Percentiles rank a stretch among this genome's conserved stretches.
Conservation (phyloP, 2,113 vertebrate species). For the Sinosuthora webbiana region DNA sequence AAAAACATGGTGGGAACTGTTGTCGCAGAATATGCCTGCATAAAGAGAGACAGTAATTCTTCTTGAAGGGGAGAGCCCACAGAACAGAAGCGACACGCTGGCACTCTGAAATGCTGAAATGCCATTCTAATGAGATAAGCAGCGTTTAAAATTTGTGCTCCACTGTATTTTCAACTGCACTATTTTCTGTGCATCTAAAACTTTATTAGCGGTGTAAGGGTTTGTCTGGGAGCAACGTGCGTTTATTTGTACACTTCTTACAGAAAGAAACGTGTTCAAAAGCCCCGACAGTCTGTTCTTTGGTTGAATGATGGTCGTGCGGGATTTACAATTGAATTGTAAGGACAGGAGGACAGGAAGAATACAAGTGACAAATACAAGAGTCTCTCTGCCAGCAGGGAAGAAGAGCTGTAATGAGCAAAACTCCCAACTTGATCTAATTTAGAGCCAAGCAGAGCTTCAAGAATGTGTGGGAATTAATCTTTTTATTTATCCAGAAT, state of each 20-base stretch:
- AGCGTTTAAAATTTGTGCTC: neutral
- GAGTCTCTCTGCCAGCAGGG: slow-evolving; percentile 37
- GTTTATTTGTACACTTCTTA: slow-evolving; percentile 26
- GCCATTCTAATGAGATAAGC: slow-evolving; percentile 9
- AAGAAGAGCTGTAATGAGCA: slow-evolving; percentile 49
- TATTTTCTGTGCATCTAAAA: slow-evolving; percentile 40
- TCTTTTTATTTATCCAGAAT: slow-evolving; percentile 65
- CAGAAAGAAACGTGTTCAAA: slow-evolving; percentile 9
- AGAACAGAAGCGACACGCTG: neutral
- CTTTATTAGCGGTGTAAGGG: slow-evolving; percentile 3
- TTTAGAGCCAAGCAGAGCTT: slow-evolving; percentile 54
- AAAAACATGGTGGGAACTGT: neutral
- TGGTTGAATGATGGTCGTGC: slow-evolving; percentile 32
- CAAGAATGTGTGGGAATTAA: slow-evolving; percentile 59
- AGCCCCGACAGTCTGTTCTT: neutral
- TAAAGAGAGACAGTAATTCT: neutral
- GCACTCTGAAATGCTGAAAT: neutral
- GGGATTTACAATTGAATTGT: slow-evolving; percentile 62
- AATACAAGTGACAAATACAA: slow-evolving; percentile 59
- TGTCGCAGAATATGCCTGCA: neutral
- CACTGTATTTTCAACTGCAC: neutral
- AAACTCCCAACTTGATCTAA: slow-evolving; percentile 58
- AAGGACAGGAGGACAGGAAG: slow-evolving; percentile 13
- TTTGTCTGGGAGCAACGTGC: slow-evolving; percentile 5
- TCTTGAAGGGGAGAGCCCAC: neutral